These are phyloP conservation scores for Fratercula arctica DNA, from an alignment of 2,797 vertebrate genomes.

Conservation along the genomic window DNA sequence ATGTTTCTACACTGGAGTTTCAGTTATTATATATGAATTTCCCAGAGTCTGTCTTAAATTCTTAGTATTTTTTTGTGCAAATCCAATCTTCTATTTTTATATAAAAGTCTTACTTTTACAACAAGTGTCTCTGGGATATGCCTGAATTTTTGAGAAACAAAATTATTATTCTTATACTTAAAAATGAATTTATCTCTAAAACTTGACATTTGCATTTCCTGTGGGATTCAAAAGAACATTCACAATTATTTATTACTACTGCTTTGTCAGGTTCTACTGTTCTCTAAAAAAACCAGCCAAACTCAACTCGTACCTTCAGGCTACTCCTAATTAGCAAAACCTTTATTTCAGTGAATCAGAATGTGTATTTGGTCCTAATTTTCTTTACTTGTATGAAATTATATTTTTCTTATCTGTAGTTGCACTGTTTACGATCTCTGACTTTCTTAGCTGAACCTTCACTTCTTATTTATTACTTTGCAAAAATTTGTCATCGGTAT, in stretches of 20 bases:
- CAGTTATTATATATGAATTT: not conserved
- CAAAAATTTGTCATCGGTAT: not conserved
- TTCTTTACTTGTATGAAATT: not conserved
- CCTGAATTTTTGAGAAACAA: slow-evolving; percentile 27
- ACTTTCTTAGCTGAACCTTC: not conserved
- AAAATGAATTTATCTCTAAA: slow-evolving; percentile 8
- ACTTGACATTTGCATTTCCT: not conserved
- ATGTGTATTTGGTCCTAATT: not conserved
- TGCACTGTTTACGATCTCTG: not conserved
- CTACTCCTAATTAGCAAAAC: not conserved
- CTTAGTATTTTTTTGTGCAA: slow-evolving; percentile 39
- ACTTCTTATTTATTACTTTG: not conserved
- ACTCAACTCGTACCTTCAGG: not conserved
- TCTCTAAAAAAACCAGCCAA: not conserved
- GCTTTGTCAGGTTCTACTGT: not conserved
- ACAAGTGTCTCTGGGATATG: not conserved
- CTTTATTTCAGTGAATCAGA: not conserved
- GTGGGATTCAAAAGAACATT: not conserved
- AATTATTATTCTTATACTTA: slow-evolving; percentile 29
- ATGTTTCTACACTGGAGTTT: not conserved
- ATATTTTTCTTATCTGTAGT: not conserved
- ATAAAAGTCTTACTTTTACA: slow-evolving; percentile 42
- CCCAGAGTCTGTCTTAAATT: slow-evolving; percentile 24
- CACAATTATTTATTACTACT: not conserved
- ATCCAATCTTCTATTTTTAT: slow-evolving; percentile 58